Conservation (phyloP, 2,797 vertebrate genomes). For the Paedocypris micromegethes region DNA sequence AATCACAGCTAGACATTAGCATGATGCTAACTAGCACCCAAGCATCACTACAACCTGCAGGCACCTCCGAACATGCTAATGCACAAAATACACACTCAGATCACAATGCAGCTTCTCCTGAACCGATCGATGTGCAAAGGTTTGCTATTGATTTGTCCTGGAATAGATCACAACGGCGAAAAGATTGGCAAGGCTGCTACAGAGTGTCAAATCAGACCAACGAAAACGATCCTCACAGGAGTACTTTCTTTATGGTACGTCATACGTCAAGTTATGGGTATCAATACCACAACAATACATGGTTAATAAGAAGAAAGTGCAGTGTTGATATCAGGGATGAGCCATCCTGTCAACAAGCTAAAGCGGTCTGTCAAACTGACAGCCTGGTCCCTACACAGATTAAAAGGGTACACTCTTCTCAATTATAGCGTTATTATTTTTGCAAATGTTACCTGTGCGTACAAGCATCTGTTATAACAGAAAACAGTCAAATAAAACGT, state of each 20-base stretch:
- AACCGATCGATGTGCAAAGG: neutral
- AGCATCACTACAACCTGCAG: neutral
- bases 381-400: neutral
- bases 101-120: neutral
- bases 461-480: slow-evolving; percentile 4
- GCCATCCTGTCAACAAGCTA: slow-evolving; percentile 38
- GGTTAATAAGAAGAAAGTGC: neutral
- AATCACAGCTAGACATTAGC: too few species aligned
- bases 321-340: slow-evolving; percentile 7
- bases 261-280: neutral
- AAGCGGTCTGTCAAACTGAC: neutral
- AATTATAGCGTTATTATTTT: too few species aligned
- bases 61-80: neutral
- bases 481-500: neutral
- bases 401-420: neutral
- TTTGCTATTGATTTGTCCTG: neutral
- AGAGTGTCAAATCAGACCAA: neutral
- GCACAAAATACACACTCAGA: neutral
- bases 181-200: neutral
- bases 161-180: slow-evolving; percentile 14
- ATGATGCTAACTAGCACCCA: neutral
- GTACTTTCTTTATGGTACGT: neutral
- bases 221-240: neutral
- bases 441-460: neutral
- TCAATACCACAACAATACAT: neutral